Base-by-base conservation (phyloP, 2,888 invertebrate genomes). In the Argyresthia albistria region DNA sequence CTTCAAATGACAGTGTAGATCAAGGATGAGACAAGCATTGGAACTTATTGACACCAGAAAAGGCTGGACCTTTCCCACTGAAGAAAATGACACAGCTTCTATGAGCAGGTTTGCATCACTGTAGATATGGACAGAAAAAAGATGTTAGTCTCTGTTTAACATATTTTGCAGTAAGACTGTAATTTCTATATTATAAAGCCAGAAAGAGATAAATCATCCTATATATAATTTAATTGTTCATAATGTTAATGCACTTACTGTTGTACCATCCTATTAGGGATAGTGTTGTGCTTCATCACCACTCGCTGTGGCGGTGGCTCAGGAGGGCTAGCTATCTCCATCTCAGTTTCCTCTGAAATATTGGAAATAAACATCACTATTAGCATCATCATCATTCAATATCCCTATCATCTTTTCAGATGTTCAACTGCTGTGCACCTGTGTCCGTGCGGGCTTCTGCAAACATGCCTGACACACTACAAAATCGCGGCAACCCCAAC, bases 1-100 rank as follows among this genome's bases (percentile, higher is more conserved):
- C n/a, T 95, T 96, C 62, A 98, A 88, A 78, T 98, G 97, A 68
- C 96, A 95, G 74, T 98, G 98, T 63, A 98, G 94, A 76, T 98
- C 97, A 69, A 97, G 93, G 56, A 97, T 89, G 15, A 97, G 88
- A 55, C 95, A 91, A 1, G 97, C 94, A 66, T 96, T 96, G 16
- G 96, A 95, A 54, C 94, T 93, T 56, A 97, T 90, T 15, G 95
- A 94, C 7, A 98, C 92, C 53, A 95, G 83, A 76, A 98, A 98
- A 10, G 98, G 98, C 77, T 98, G 98, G 53, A 97, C 92, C 83
- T 97, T 96, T 7, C 96, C 95, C 56, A 96, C 87, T 47, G 93
- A 92, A 48, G 94, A 92, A 78, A 98, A 98, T 37, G 96, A 93
- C 1, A 95, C 93, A 57, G 96, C 93, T 80, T 97, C 96, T 50